These are phyloP conservation scores for Calidris pugnax DNA, from an alignment of 2,113 vertebrate species.

Conservation along the genomic window DNA sequence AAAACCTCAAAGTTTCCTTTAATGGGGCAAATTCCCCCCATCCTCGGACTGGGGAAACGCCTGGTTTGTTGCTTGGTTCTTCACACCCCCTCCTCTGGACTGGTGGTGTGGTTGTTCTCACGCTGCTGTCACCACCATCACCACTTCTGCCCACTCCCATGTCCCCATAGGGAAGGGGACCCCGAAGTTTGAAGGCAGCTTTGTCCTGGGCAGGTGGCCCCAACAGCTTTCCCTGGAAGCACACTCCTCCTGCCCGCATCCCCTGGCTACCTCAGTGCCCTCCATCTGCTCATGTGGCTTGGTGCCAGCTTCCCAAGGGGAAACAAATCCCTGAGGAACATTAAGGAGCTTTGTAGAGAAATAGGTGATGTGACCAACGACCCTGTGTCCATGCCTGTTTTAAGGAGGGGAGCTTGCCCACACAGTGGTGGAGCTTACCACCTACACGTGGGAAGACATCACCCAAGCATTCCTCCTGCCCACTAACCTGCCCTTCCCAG, in stretches of 20 bases:
- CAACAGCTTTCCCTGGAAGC: neutral
- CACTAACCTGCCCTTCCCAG: neutral
- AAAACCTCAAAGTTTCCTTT: neutral
- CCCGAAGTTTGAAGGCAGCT: neutral
- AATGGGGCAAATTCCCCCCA: fast-evolving
- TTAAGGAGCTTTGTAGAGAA: slow-evolving; percentile 40
- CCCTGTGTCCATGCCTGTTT: neutral
- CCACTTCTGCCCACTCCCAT: too few species aligned
- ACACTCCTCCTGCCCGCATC: neutral
- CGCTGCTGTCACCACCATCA: fast-evolving
- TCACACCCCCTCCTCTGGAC: fast-evolving
- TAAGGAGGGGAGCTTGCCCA: neutral
- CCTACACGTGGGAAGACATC: fast-evolving
- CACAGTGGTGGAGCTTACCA: fast-evolving
- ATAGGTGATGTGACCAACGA: neutral
- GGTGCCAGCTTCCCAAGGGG: slow-evolving; percentile 38
- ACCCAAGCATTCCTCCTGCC: neutral
- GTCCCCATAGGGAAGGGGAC: neutral
- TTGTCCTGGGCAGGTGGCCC: neutral
- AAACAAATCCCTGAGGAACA: neutral
- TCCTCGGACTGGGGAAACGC: too few species aligned
- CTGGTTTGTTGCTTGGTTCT: neutral
- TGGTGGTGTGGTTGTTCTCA: neutral
- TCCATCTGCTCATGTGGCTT: slow-evolving; percentile 45
- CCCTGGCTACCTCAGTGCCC: slow-evolving; percentile 32